Evolutionary conservation across 2,113 vertebrate species (phyloP), one percentile per base, ranked within the genome.

Genomic region (Calidris pugnax): DNA sequence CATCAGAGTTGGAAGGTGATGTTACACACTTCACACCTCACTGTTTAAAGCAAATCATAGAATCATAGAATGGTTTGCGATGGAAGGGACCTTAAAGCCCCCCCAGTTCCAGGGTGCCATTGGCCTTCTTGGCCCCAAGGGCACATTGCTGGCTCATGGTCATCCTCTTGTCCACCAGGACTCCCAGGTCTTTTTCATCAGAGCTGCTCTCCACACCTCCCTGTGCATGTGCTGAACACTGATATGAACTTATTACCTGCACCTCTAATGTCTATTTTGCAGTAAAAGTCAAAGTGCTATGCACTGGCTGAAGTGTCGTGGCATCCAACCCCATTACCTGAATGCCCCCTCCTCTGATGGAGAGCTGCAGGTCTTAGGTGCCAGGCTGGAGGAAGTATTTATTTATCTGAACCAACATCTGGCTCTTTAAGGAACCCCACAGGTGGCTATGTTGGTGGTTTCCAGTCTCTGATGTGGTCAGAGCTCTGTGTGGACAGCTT

Each of bases 381-480:
- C 63, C 72, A 79, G 30, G 57, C 32, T 68, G 51, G 48, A 90
- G 90, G 93, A 96, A 95, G 64, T 74, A 71, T 80, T 78, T 93
- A 6, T 90, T 90, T 93, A 91, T 77, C 90, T 91, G 56, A 62
- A 81, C 57, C 87, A 89, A 94, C 93, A 87, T 90, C 91, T 97
- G 91, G n/a, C 82, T 91, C 55, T 3, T 83, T 95, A 90, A 68
- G 48, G 41, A 81, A 30, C 78, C 35, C 88, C 93, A 67, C 91
- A 95, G 95, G 87, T 95, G 81, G 76, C 91, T 79, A 2, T 33
- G 77, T 66, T 87, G 93, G 95, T 90, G 92, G 92, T 93, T 96
- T 85, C 60, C 41, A 47, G 76, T 56, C 95, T 88, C 87, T 96
- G 8, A 95, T 95, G 97, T 95, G 97, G 97, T 94, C 85, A 94